A percentile compares a stretch with the other conserved stretches of the same genome.
Evolutionary conservation across 2,888 invertebrate species (phyloP).

Genomic region (Aphodius sticticus): DNA sequence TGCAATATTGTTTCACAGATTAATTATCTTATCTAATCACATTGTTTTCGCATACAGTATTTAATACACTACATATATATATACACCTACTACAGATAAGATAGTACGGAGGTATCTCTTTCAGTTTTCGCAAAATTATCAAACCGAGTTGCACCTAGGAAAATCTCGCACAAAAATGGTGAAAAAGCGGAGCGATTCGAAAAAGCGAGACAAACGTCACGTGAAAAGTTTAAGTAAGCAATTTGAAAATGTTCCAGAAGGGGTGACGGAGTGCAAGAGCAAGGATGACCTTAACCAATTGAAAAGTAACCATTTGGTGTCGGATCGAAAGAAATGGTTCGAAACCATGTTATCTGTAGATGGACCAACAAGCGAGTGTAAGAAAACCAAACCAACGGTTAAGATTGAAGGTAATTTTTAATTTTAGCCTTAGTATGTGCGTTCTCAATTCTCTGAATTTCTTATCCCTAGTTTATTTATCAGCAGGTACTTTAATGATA

Average conservation of each 20-base stretch:
- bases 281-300: neutral
- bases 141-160: neutral
- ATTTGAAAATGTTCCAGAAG: neutral
- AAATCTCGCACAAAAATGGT: neutral
- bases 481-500: constrained; percentile 16
- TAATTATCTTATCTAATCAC: neutral
- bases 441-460: neutral
- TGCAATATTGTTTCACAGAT: too few species aligned
- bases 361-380: neutral
- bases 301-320: neutral
- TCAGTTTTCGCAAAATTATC: neutral
- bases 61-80: neutral
- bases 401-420: neutral
- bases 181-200: neutral
- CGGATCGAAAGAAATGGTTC: neutral
- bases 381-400: neutral
- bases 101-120: neutral
- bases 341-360: neutral
- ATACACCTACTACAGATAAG: neutral
- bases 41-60: neutral
- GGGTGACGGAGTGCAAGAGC: neutral
- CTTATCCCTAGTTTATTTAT: neutral
- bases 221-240: neutral
- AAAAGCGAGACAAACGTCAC: neutral
- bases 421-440: neutral